Evolutionary conservation across 2,888 invertebrate species (phyloP), one percentile per base, ranked within the genome.

Genomic region (Chloroclysta siterata): DNA sequence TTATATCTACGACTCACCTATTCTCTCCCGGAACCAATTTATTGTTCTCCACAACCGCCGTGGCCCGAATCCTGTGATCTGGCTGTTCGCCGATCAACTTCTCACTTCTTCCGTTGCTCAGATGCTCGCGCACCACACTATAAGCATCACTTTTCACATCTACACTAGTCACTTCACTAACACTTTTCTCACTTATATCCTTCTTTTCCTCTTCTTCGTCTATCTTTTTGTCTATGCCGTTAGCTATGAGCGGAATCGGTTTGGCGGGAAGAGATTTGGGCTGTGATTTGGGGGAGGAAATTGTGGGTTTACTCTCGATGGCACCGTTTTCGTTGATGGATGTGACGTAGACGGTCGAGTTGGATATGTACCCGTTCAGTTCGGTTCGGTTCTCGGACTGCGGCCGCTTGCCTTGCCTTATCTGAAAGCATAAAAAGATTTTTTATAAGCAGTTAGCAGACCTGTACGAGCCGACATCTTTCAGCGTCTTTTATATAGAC

Each of bases 341-440:
- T 69, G 97, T 97, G 73, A 97, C 97, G 94, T 97, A 97, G 73
- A 97, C 97, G 61, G 96, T 96, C 62, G 96, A 96, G 82, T 95
- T 96, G 82, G 96, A 96, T 79, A 96, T 96, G 82, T 97, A 95
- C 66, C 97, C 97, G 94, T 97, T 97, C 71, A 96, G 91, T 76
- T 96, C 97, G 73, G 89, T 87, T 59, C 87, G 75, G 76, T 89
- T 92, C 65, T 91, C 91, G 28, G 91, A 86, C 79, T 94, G 94
- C 72, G 89, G 88, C 72, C 87, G 80, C 89, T 94, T 87, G 77
- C 94, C 93, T 83, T 94, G 94, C 84, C 95, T 96, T 83, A 95
- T 84, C 95, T 95, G 94, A 6, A 94, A 93, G 46, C 10, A 44
- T 48, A 44, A 6, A 96, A 95, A 39, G 8, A 8, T 36, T 36